Conservation (phyloP, 2,888 invertebrate species). For the Selenia dentaria region DNA sequence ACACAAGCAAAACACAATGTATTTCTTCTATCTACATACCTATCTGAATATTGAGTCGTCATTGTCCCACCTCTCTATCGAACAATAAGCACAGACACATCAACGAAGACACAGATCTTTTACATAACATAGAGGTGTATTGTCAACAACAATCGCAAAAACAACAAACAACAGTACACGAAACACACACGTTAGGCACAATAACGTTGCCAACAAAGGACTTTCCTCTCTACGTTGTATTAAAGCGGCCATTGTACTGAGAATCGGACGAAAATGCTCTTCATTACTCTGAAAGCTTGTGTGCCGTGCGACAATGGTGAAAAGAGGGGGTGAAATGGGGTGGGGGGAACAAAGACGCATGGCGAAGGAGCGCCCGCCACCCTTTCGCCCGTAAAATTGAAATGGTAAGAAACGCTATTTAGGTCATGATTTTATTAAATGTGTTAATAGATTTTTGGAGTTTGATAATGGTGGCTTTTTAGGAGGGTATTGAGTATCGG, state of each 20-base stretch:
- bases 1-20: not conserved
- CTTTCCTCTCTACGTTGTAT: conserved; percentile 81
- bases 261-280: conserved; percentile 86
- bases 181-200: conserved; percentile 75
- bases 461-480: conserved; percentile 33
- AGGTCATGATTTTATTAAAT: conserved; percentile 83
- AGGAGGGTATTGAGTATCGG: conserved; percentile 22
- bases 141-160: conserved; percentile 71
- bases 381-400: conserved; percentile 83
- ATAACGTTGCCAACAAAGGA: conserved; percentile 72
- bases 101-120: conserved; percentile 45
- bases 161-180: conserved; percentile 64
- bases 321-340: conserved; percentile 45
- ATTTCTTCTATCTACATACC: not conserved
- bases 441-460: conserved; percentile 69
- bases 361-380: conserved; percentile 70
- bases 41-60: conserved; percentile 6
- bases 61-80: conserved; percentile 24
- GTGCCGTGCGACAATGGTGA: conserved; percentile 80
- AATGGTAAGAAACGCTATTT: conserved; percentile 82
- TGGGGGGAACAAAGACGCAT: conserved; percentile 70
- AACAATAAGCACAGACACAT: conserved; percentile 38
- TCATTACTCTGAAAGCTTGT: conserved; percentile 85
- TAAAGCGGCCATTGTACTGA: conserved; percentile 77
- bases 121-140: conserved; percentile 52